Base-by-base conservation (phyloP, 2,113 vertebrate species). In the Sigmodon hispidus region DNA sequence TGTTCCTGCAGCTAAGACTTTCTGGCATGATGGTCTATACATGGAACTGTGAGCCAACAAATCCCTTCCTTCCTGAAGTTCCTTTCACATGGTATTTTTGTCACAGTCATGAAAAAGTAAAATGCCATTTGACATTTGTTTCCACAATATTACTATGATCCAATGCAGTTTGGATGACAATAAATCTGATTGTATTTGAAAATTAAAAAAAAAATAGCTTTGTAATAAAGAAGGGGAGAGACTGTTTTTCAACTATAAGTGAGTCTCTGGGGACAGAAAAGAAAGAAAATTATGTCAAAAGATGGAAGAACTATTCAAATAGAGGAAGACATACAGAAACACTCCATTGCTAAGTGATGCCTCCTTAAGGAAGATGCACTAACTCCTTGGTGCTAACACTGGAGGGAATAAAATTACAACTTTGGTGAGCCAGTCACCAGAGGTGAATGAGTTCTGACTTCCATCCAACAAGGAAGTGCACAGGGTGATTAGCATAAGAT, bases 401-500 rank as follows among this genome's bases (percentile, higher is more conserved):
- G 31, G 9, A 17, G 36, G 45, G 57, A 85, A 80, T 40, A 52
- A 31, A 84, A 43, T 73, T 36, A 70, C 81, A 89, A 80, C 22
- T 65, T 93, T 79, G 57, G 26, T 52, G 61, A 95, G 36, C 89
- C 72, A 45, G 9, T 48, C 0, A 1, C 61, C 92, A 79, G n/a
- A 63, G 40, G 48, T 67, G 75, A 95, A 50, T 65, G 59, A 43
- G 7, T 86, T 87, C 87, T 55, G 75, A 80, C 84, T 80, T 83
- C 73, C 69, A 40, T 73, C 73, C 96, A 48, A 43, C 26, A 48
- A 89, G 36, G 36, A 75, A 76, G 67, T 21, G 40, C 50, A 34
- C 57, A 65, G 36, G 63, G 84, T 84, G 85, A 73, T 92, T 91
- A 93, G 79, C 31, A 77, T 43, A 77, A 72, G 26, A 31, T 90